Conservation (phyloP, 2,888 invertebrate genomes). For the Piscicola geometra region DNA sequence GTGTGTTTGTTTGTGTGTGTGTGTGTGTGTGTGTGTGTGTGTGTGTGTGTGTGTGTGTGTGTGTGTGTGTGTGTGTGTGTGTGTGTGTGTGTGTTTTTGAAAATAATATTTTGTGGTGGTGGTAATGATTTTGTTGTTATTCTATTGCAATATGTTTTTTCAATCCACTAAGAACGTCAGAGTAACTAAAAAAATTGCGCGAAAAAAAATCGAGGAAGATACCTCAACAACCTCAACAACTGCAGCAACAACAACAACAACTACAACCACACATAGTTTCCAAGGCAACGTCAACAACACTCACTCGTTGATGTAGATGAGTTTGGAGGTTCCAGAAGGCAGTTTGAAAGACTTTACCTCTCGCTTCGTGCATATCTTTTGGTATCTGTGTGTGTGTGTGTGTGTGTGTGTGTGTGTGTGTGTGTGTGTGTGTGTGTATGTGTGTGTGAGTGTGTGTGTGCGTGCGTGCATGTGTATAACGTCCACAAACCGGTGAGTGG, state of each 20-base stretch:
- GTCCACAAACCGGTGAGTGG: background rate
- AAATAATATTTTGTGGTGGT: slow-evolving; percentile 1
- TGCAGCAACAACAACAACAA: too few species aligned
- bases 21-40: slow-evolving; percentile 26
- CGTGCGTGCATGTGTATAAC: background rate
- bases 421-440: background rate
- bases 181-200: too few species aligned
- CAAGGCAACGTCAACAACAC: background rate
- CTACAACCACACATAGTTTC: background rate
- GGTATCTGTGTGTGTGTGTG: slow-evolving; percentile 45
- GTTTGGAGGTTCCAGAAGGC: slow-evolving; percentile 61
- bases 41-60: slow-evolving; percentile 26
- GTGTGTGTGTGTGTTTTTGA: background rate
- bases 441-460: background rate
- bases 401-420: background rate
- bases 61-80: slow-evolving; percentile 13
- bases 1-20: slow-evolving; percentile 22
- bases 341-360: slow-evolving; percentile 58
- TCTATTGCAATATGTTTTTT: too few species aligned
- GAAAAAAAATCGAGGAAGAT: background rate
- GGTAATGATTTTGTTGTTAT: too few species aligned
- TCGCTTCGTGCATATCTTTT: slow-evolving; percentile 55
- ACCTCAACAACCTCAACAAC: background rate
- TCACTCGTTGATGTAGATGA: slow-evolving; percentile 56
- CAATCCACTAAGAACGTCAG: too few species aligned